These are phyloP conservation scores for Trochalopteron elliotii DNA, from an alignment of 2,113 vertebrate genomes.

Conservation along the genomic window DNA sequence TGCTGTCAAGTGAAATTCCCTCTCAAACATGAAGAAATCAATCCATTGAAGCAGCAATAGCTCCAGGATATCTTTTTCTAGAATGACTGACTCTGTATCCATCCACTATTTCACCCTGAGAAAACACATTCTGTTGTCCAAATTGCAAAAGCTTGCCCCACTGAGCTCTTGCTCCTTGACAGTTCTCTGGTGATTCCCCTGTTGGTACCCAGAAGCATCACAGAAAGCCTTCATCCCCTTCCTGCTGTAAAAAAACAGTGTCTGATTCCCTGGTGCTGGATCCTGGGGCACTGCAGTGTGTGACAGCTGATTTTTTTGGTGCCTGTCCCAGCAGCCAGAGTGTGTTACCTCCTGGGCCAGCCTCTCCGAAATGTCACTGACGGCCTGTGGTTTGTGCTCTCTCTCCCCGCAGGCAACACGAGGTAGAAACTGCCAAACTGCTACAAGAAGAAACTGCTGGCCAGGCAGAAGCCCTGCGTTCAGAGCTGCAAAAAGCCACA, in stretches of 20 bases:
- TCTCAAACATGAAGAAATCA: background rate
- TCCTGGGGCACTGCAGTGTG: background rate
- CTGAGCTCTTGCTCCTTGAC: background rate
- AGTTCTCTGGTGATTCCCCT: background rate
- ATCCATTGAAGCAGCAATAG: background rate
- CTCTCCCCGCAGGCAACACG: conserved; percentile 10
- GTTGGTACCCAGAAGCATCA: too few species aligned
- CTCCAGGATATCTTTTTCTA: background rate
- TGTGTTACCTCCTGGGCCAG: background rate
- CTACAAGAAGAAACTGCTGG: conserved; percentile 40
- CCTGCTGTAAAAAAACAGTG: background rate
- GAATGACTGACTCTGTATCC: background rate
- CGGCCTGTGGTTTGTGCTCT: conserved; percentile 52
- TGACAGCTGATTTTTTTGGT: background rate
- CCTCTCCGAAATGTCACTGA: conserved; percentile 11
- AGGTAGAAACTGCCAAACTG: conserved; percentile 46
- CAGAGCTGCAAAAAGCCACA: conserved; percentile 11
- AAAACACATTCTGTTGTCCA: background rate
- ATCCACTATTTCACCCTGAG: background rate
- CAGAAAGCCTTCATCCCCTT: background rate
- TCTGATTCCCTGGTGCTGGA: background rate
- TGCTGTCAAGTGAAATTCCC: background rate
- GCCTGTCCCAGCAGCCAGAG: accelerated
- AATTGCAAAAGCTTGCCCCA: background rate
- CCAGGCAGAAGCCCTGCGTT: conserved; percentile 8